Percentiles rank a stretch among this genome's conserved stretches.
These are phyloP conservation scores for Ochotona princeps DNA, from an alignment of 2,113 vertebrate genomes.

Conservation along the genomic window DNA sequence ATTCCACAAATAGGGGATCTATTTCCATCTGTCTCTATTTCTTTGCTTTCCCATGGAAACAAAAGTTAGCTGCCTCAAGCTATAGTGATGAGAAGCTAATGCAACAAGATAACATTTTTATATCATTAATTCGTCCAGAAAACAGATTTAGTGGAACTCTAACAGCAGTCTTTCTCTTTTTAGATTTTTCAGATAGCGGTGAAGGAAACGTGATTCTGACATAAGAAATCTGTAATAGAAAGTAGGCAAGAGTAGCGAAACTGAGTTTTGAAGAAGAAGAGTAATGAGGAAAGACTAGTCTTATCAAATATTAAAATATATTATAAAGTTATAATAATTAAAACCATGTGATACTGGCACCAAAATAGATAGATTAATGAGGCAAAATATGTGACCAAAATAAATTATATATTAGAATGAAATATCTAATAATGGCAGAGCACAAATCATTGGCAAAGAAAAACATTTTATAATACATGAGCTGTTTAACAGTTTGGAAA, in stretches of 20 bases:
- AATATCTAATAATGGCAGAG: constrained; percentile 46
- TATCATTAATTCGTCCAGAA: neutral
- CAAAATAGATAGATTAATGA: constrained; percentile 52
- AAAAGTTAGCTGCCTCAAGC: too few relatives aligned
- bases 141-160: neutral
- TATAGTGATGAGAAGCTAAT: neutral
- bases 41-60: too few relatives aligned
- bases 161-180: neutral
- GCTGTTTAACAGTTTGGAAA: constrained; percentile 45
- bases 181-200: neutral
- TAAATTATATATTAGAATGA: constrained; percentile 34
- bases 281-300: neutral
- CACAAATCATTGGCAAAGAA: neutral
- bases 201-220: constrained; percentile 16
- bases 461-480: constrained; percentile 11
- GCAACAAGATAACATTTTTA: constrained; percentile 23
- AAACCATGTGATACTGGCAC: neutral
- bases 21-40: too few relatives aligned
- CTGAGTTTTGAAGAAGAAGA: constrained; percentile 34
- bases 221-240: constrained; percentile 19
- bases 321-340: constrained; percentile 62
- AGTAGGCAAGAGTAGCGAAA: constrained; percentile 12
- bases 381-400: constrained; percentile 46
- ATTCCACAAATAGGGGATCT: too few relatives aligned
- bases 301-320: constrained; percentile 60